Conservation (phyloP, 2,113 vertebrate genomes). For the Saimiri boliviensis region DNA sequence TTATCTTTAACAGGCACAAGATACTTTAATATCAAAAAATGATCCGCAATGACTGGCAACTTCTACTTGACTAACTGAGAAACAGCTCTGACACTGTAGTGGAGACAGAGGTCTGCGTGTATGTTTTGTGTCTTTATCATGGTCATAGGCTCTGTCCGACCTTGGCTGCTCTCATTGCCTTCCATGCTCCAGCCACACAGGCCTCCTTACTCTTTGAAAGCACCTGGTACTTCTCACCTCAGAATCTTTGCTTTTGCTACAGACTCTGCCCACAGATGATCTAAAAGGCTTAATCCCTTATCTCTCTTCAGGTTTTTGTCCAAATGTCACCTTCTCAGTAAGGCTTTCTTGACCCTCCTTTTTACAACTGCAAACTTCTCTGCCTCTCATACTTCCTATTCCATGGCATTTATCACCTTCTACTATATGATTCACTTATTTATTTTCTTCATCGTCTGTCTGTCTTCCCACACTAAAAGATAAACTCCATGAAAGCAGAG, state of each 20-base stretch:
- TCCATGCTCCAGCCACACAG: neutral
- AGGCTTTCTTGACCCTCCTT: neutral
- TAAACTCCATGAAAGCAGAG: neutral
- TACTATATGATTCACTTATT: neutral
- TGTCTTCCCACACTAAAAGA: neutral
- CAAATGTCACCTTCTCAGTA: neutral
- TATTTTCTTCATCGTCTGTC: neutral
- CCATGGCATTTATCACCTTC: neutral
- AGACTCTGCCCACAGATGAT: neutral
- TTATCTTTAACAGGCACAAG: neutral
- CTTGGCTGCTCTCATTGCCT: neutral
- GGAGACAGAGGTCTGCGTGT: neutral
- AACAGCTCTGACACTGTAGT: neutral
- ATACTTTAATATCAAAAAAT: neutral
- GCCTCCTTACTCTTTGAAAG: neutral
- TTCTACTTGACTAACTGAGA: neutral
- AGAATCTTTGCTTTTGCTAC: neutral
- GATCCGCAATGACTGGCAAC: neutral
- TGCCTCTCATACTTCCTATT: neutral
- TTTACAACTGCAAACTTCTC: neutral
- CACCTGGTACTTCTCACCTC: neutral
- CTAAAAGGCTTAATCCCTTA: neutral
- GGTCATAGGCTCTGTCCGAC: neutral
- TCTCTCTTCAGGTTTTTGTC: neutral
- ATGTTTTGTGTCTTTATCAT: neutral